These are phyloP conservation scores for Zygothrica quintamaculata DNA, from an alignment of 2,888 invertebrate genomes.

Conservation along the genomic window DNA sequence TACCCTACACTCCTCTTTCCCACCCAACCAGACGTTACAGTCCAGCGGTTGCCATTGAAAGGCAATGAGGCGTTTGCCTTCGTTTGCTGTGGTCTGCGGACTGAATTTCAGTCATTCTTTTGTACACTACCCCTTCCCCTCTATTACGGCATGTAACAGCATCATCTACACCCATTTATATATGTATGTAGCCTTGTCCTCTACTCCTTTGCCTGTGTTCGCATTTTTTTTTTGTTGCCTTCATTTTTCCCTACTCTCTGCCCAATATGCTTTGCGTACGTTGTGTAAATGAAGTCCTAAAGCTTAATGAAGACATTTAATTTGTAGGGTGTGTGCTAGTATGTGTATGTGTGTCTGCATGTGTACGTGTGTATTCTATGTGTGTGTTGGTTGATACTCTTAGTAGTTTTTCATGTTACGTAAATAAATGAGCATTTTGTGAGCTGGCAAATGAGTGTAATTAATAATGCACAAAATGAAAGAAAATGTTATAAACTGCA, in stretches of 20 bases:
- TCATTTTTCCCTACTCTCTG: neutral
- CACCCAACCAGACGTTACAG: conserved; percentile 21
- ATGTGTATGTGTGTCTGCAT: conserved; percentile 11
- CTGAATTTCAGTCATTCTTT: conserved; percentile 12
- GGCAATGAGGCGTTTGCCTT: conserved; percentile 52
- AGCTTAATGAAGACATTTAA: conserved; percentile 56
- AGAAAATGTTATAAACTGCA: conserved; percentile 13
- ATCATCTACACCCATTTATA: neutral
- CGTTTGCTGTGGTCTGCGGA: conserved; percentile 44
- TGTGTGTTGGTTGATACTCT: conserved; percentile 14
- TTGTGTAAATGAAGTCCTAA: conserved; percentile 53
- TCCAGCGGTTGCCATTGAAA: conserved; percentile 56
- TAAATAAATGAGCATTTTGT: conserved; percentile 46
- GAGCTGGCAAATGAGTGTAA: conserved; percentile 48
- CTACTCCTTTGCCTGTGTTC: neutral
- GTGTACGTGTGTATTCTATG: conserved; percentile 4
- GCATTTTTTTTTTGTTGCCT: conserved; percentile 1
- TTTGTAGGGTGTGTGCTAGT: conserved; percentile 5
- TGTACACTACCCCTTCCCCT: neutral
- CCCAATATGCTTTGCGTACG: conserved; percentile 21
- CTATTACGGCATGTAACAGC: no score
- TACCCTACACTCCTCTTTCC: neutral
- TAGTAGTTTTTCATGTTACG: conserved; percentile 38
- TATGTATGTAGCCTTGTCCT: neutral
- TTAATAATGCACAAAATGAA: conserved; percentile 48